Percentiles rank a stretch among this genome's conserved stretches.
Evolutionary conservation across 1,140 invertebrate species (phyloP).

Genomic region (Drosophila novamexicana): DNA sequence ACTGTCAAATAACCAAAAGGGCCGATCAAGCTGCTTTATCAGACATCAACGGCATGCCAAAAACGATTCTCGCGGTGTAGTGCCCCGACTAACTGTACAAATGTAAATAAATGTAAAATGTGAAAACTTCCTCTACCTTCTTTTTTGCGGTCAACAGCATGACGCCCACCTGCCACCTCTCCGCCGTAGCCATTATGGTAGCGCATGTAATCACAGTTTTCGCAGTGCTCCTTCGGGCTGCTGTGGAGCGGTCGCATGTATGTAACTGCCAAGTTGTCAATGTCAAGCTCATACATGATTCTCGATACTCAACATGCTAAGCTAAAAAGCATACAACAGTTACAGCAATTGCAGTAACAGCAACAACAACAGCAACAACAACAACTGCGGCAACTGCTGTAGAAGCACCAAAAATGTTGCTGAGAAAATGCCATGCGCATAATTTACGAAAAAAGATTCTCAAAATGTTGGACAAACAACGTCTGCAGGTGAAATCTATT

Average conservation of each 20-base stretch:
- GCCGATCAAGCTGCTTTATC: background rate
- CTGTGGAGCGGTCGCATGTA: constrained; percentile 26
- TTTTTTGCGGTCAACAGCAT: constrained; percentile 21
- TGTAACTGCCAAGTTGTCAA: constrained; percentile 67
- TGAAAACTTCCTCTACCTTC: constrained; percentile 53
- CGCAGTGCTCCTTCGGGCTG: constrained; percentile 6
- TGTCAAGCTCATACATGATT: constrained; percentile 79
- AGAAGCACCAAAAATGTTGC: constrained; percentile 16
- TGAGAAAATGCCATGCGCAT: constrained; percentile 73
- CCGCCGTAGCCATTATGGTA: constrained; percentile 31
- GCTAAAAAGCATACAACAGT: constrained; percentile 56
- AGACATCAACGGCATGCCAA: constrained; percentile 37
- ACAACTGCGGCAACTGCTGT: constrained; percentile 21
- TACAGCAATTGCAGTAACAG: constrained; percentile 31
- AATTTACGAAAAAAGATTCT: constrained; percentile 78
- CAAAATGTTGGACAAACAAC: constrained; percentile 77
- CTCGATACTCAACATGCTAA: constrained; percentile 64
- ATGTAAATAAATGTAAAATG: constrained; percentile 75
- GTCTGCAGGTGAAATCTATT: constrained; percentile 83
- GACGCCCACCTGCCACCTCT: too few relatives aligned
- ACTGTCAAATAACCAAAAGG: constrained; percentile 30
- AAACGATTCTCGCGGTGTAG: constrained; percentile 54
- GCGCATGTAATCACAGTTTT: constrained; percentile 46
- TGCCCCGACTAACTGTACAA: constrained; percentile 54
- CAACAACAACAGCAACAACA: constrained; percentile 30